Conservation (phyloP, 2,797 vertebrate genomes). For the Enteromius anoplus region DNA sequence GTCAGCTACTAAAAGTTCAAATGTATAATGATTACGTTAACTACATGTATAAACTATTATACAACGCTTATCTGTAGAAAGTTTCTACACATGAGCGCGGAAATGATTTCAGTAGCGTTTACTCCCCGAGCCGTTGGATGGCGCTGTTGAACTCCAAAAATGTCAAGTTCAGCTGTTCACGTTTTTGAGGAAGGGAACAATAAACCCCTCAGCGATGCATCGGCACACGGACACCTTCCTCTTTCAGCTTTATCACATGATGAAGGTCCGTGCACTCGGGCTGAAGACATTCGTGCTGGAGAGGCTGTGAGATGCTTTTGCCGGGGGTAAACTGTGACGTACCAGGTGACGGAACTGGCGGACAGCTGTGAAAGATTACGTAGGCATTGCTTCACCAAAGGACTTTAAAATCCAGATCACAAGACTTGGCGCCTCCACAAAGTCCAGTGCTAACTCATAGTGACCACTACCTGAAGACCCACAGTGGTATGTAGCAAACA, state of each 20-base stretch:
- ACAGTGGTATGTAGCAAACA: slow-evolving; percentile 12
- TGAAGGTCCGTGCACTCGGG: background rate
- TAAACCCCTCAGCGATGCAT: background rate
- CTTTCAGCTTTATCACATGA: background rate
- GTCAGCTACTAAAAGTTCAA: background rate
- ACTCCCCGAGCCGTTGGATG: slow-evolving; percentile 36
- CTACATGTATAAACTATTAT: too few species aligned
- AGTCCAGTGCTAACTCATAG: background rate
- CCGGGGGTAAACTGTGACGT: slow-evolving; percentile 1
- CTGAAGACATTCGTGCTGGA: background rate
- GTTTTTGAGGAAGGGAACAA: slow-evolving; percentile 13
- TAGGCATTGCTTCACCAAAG: slow-evolving; percentile 12
- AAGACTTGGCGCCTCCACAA: slow-evolving; percentile 24
- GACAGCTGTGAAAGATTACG: slow-evolving; percentile 26
- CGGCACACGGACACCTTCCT: background rate
- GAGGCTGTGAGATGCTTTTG: background rate
- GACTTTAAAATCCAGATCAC: slow-evolving; percentile 54
- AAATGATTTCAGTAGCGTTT: background rate
- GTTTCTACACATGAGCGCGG: background rate
- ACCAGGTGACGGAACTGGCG: slow-evolving; percentile 15
- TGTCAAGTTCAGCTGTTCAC: background rate
- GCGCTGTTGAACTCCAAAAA: slow-evolving; percentile 33
- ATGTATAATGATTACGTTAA: too few species aligned
- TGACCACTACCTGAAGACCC: background rate
- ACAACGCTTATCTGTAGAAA: background rate